Conservation (phyloP, 2,888 invertebrate genomes). For the Chromoteleia sp. region DNA sequence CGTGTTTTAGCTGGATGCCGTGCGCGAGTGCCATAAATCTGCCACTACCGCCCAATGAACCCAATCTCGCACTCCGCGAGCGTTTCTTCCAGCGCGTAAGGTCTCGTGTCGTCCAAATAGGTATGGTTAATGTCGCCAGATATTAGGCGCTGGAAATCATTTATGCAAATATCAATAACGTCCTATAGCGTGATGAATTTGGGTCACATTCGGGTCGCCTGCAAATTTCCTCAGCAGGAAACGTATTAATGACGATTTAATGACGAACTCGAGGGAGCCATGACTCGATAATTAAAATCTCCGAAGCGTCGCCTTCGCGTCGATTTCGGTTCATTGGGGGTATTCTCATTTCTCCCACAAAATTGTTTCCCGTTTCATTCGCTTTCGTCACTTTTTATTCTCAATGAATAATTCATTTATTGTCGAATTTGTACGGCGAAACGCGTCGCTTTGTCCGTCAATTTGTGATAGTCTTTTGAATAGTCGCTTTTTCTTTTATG, state of each 20-base stretch:
- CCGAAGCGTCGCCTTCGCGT: conserved; percentile 41
- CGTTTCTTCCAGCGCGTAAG: conserved; percentile 78
- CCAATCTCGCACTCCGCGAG: conserved; percentile 78
- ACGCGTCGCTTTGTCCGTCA: background rate
- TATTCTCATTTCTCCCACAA: conserved; percentile 5
- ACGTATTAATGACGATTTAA: conserved; percentile 72
- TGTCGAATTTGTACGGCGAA: background rate
- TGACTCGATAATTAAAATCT: conserved; percentile 62
- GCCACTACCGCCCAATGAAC: conserved; percentile 78
- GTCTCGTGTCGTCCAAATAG: conserved; percentile 74
- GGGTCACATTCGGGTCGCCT: conserved; percentile 56
- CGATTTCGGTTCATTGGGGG: conserved; percentile 58
- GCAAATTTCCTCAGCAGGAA: conserved; percentile 61
- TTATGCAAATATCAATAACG: conserved; percentile 74
- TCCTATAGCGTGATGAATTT: conserved; percentile 61
- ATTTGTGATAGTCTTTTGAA: conserved; percentile 17
- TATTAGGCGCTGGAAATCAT: conserved; percentile 77
- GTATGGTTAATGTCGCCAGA: conserved; percentile 65
- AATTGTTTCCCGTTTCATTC: conserved; percentile 12
- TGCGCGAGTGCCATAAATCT: conserved; percentile 81
- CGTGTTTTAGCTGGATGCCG: conserved; percentile 80
- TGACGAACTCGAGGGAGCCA: conserved; percentile 55
- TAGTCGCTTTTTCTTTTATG: conserved; percentile 15
- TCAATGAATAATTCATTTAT: conserved; percentile 17
- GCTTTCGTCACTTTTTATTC: conserved; percentile 6